phyloP scores from a whole-genome alignment of 2,797 vertebrate species.

The Lagocephalus sceleratus region DNA sequence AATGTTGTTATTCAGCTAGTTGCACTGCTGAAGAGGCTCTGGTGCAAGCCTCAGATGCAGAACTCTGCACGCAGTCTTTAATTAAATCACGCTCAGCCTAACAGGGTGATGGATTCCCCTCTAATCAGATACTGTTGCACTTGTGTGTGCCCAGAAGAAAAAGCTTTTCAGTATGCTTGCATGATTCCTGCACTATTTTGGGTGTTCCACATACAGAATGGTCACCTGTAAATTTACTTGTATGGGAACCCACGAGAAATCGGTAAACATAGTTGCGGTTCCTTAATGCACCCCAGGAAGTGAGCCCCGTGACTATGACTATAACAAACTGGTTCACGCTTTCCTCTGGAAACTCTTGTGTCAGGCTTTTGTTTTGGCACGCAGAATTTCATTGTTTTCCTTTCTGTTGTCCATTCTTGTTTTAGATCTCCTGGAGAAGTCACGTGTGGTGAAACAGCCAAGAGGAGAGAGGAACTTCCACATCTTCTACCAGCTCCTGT shows the following conservation, averaged over 20 bases:
- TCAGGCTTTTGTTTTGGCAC: slow-evolving; percentile 1
- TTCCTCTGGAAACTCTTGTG: neutral
- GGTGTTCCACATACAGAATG: slow-evolving; percentile 12
- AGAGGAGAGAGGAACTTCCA: slow-evolving; percentile 98
- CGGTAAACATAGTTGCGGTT: neutral
- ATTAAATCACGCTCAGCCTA: slow-evolving; percentile 52
- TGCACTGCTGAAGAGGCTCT: slow-evolving; percentile 22
- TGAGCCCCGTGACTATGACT: neutral
- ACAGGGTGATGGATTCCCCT: slow-evolving; percentile 49
- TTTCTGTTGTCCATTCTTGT: slow-evolving; percentile 30
- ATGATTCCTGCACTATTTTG: slow-evolving; percentile 24
- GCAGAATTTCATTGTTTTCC: slow-evolving; percentile 6
- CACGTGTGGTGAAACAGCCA: slow-evolving; percentile 96
- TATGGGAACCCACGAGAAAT: too few relatives aligned
- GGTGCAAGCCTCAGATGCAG: slow-evolving; percentile 17
- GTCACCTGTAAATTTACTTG: too few relatives aligned
- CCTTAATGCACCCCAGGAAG: neutral
- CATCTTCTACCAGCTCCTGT: slow-evolving; percentile 96
- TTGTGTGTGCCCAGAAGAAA: slow-evolving; percentile 48
- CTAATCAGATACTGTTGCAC: slow-evolving; percentile 57
- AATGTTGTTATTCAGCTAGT: slow-evolving; percentile 10
- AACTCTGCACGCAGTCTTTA: slow-evolving; percentile 46
- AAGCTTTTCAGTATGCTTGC: slow-evolving; percentile 31
- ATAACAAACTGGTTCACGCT: too few relatives aligned
- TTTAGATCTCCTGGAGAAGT: slow-evolving; percentile 96